phyloP scores from a whole-genome alignment of 1,140 invertebrate genomes.

The Danaus melanippus region DNA sequence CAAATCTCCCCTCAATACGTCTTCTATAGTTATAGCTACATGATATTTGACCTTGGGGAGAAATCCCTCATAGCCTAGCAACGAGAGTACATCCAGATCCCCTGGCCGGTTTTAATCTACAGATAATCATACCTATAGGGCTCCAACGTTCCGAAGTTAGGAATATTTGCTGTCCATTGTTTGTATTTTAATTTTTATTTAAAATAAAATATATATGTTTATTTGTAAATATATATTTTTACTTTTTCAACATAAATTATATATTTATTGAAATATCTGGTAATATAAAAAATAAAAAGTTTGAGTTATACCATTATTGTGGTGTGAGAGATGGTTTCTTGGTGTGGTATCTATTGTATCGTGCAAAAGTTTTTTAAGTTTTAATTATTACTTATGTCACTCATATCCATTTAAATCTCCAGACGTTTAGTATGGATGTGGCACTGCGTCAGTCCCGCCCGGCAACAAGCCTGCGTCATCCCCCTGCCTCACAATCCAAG shows the following conservation, averaged over 20 bases:
- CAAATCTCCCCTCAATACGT: slow-evolving; percentile 27
- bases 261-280: no score
- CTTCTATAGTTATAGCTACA: slow-evolving; percentile 43
- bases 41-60: slow-evolving; percentile 61
- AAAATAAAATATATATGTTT: slow-evolving; percentile 6
- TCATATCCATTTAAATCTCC: slow-evolving; percentile 33
- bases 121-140: slow-evolving; percentile 59
- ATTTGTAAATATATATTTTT: slow-evolving; percentile 5
- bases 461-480: slow-evolving; percentile 49
- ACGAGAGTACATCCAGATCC: slow-evolving; percentile 53
- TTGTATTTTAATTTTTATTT: slow-evolving; percentile 9
- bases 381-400: no score
- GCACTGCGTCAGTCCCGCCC: slow-evolving; percentile 41
- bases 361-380: no score
- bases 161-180: slow-evolving; percentile 19
- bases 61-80: slow-evolving; percentile 61
- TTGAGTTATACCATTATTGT: no score
- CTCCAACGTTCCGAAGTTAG: slow-evolving; percentile 46
- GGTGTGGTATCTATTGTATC: no score
- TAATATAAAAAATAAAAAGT: no score
- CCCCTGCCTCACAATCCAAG: slow-evolving; percentile 48
- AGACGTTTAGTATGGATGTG: slow-evolving; percentile 30
- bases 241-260: no score
- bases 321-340: no score
- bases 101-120: slow-evolving; percentile 55